A percentile compares a stretch with the other conserved stretches of the same genome.
Evolutionary conservation across 2,113 vertebrate species (phyloP).

Genomic region (Platysteira castanea): DNA sequence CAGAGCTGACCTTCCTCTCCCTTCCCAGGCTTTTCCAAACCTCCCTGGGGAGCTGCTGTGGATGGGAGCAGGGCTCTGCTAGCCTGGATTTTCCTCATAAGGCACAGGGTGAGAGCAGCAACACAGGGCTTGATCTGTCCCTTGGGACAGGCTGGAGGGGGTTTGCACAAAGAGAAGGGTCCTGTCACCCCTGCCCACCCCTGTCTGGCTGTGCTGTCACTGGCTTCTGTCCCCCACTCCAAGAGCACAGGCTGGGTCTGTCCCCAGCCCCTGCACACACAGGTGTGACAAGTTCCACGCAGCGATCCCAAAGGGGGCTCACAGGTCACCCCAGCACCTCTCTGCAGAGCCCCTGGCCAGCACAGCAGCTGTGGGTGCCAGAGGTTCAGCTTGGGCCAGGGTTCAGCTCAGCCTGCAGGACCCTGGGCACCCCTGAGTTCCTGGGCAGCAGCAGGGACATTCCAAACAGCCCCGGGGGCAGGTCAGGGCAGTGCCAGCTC

Average conservation of each 20-base stretch:
- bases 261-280: not conserved
- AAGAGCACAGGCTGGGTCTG: not conserved
- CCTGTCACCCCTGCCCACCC: too few relatives aligned
- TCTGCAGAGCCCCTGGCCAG: not conserved
- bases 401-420: not conserved
- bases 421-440: accelerated
- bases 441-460: not conserved
- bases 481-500: not conserved
- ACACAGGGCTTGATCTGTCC: not conserved
- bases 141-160: not conserved
- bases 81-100: not conserved
- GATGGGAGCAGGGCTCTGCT: not conserved
- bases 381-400: not conserved
- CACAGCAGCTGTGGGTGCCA: not conserved
- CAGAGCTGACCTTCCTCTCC: not conserved
- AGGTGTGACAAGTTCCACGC: accelerated
- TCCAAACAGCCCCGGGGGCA: not conserved
- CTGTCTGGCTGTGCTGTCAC: not conserved
- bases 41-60: not conserved
- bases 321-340: not conserved
- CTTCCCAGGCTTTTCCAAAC: not conserved
- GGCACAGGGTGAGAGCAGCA: not conserved
- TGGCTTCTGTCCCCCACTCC: not conserved
- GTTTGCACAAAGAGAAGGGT: not conserved
- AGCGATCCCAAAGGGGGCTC: accelerated